These are phyloP conservation scores for Psilopsiagon aymara DNA, from an alignment of 2,113 vertebrate species.

Conservation along the genomic window DNA sequence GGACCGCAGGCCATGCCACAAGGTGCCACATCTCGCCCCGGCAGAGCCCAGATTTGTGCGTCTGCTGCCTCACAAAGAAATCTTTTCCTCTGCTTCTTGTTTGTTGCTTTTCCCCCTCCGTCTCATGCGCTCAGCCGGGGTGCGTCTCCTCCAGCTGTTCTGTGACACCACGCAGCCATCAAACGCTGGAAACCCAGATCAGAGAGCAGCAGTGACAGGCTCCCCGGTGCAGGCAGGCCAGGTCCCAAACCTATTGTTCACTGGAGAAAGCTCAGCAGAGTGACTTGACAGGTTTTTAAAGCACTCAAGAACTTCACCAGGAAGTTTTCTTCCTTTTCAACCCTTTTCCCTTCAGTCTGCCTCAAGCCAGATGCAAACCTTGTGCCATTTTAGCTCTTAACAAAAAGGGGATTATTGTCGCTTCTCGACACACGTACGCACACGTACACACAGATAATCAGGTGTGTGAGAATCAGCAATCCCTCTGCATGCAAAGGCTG, in stretches of 20 bases:
- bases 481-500: conserved; percentile 35
- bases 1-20: rapidly evolving
- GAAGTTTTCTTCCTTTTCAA: conserved; percentile 14
- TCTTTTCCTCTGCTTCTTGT: background rate
- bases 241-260: conserved; percentile 50
- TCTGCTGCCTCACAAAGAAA: conserved; percentile 39
- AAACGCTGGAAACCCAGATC: background rate
- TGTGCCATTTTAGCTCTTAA: background rate
- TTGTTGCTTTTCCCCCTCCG: background rate
- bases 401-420: background rate
- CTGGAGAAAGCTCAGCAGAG: background rate
- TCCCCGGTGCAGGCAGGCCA: conserved; percentile 16
- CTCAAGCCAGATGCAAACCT: background rate
- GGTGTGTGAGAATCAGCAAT: conserved; percentile 46
- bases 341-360: background rate
- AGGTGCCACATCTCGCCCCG: background rate
- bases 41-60: background rate
- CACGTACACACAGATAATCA: conserved; percentile 9
- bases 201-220: conserved; percentile 46
- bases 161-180: background rate
- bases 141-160: conserved; percentile 39
- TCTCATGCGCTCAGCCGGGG: background rate
- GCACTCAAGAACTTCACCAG: conserved; percentile 19
- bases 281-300: conserved; percentile 28
- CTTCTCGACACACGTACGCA: background rate